Conservation (phyloP, 2,888 invertebrate genomes). For the Zygothrica quintamaculata region DNA sequence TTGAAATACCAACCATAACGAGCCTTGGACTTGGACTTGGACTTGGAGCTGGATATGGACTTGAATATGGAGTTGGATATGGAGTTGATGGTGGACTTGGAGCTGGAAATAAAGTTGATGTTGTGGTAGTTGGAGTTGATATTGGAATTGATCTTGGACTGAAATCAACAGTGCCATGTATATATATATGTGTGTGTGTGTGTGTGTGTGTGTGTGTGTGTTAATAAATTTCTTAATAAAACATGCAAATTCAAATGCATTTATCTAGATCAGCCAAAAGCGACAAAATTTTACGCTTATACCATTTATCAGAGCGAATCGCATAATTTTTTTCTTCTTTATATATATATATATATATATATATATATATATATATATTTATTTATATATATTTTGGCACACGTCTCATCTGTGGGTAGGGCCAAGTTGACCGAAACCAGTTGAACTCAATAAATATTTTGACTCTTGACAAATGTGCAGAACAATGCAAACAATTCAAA, state of each 20-base stretch:
- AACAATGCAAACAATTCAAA: conserved; percentile 56
- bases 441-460: conserved; percentile 82
- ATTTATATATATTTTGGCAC: conserved; percentile 59
- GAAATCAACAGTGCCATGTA: conserved; percentile 14
- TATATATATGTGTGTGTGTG: conserved; percentile 16
- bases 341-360: not conserved
- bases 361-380: not conserved
- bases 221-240: conserved; percentile 81
- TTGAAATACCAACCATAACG: conserved; percentile 59
- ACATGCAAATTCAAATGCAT: conserved; percentile 81
- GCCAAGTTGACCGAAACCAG: conserved; percentile 47
- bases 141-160: conserved; percentile 31
- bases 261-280: conserved; percentile 81
- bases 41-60: conserved; percentile 31
- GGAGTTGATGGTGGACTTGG: conserved; percentile 39
- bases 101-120: conserved; percentile 34
- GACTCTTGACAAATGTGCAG: conserved; percentile 75
- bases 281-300: conserved; percentile 78
- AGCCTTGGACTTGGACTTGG: conserved; percentile 40
- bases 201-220: conserved; percentile 46
- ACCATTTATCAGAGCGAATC: conserved; percentile 74
- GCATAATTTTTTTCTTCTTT: conserved; percentile 42
- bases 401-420: conserved; percentile 64
- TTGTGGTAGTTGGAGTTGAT: conserved; percentile 24
- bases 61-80: conserved; percentile 38